phyloP scores from a whole-genome alignment of 2,113 vertebrate species.

The Peromyscus maniculatus region DNA sequence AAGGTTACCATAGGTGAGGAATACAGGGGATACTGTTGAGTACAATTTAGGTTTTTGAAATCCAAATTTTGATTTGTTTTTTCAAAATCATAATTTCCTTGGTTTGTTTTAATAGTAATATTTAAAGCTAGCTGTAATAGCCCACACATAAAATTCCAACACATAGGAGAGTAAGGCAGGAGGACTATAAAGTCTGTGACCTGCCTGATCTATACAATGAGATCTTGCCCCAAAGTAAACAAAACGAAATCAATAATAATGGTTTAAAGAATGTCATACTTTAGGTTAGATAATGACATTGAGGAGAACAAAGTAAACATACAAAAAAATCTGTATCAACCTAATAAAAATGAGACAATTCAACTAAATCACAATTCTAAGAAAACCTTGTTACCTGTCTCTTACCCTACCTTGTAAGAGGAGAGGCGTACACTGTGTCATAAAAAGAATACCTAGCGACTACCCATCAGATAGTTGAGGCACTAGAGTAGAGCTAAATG shows the following conservation, averaged over 20 bases:
- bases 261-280: background rate
- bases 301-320: background rate
- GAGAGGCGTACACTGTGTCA: background rate
- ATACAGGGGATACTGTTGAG: background rate
- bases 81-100: background rate
- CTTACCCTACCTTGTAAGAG: background rate
- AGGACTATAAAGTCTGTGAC: background rate
- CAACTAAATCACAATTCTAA: conserved; percentile 20
- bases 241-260: background rate
- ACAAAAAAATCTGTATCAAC: background rate
- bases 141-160: background rate
- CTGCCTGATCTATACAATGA: background rate
- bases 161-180: background rate
- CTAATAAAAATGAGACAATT: conserved; percentile 16
- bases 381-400: background rate
- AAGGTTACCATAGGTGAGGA: background rate
- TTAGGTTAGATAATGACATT: conserved; percentile 38
- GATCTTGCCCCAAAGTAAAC: background rate
- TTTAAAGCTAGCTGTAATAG: background rate
- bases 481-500: background rate
- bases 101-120: background rate
- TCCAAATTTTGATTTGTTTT: background rate
- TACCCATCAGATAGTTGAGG: conserved; percentile 6
- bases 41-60: background rate
- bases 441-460: background rate